Conservation (phyloP, 2,797 vertebrate genomes). For the Meriones psammophilus region DNA sequence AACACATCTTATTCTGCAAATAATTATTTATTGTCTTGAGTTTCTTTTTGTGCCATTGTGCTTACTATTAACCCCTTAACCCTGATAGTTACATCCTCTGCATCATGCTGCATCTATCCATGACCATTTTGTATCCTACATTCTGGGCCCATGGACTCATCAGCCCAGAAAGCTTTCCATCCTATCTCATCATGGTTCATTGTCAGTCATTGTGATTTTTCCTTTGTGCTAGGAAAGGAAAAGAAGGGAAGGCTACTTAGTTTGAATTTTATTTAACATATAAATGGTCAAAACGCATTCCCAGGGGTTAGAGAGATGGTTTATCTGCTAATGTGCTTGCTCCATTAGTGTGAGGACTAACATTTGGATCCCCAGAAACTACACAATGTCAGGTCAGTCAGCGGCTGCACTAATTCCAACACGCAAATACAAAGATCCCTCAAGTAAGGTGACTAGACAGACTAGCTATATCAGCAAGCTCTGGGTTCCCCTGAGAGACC, state of each 20-base stretch:
- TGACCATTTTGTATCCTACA: not conserved
- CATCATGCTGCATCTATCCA: not conserved
- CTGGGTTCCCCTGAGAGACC: not conserved
- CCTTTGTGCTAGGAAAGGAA: not conserved
- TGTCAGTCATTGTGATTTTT: not conserved
- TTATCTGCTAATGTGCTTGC: not conserved
- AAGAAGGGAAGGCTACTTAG: not conserved
- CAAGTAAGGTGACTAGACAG: not conserved
- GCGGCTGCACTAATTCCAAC: not conserved
- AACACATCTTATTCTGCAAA: not conserved
- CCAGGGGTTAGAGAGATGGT: not conserved
- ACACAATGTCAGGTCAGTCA: not conserved
- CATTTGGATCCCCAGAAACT: not conserved
- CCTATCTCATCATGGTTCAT: no score
- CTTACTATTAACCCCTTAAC: not conserved
- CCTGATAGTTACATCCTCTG: not conserved
- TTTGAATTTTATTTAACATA: constrained; percentile 2
- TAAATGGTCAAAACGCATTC: constrained; percentile 23
- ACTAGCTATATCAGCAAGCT: not conserved
- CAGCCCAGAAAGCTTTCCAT: not conserved
- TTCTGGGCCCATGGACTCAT: not conserved
- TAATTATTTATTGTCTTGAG: not conserved
- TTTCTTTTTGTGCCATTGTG: not conserved
- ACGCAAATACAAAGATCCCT: not conserved
- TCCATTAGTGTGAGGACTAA: not conserved